phyloP scores from a whole-genome alignment of 1,140 invertebrate genomes.

The Cotesia chilonis region DNA sequence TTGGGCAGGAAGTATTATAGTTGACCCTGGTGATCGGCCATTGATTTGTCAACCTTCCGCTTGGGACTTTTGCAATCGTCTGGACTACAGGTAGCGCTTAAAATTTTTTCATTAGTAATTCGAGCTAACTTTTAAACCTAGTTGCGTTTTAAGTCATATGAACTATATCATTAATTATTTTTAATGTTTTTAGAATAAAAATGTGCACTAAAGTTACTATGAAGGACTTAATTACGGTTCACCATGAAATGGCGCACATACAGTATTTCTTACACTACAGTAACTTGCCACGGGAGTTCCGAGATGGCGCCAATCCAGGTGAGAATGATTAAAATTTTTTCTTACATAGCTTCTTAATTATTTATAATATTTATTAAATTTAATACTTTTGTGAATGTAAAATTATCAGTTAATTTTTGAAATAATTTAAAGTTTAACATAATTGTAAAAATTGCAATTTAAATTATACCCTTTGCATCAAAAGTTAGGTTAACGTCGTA shows the following conservation, averaged over 20 bases:
- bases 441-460: no score
- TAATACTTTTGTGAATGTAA: no score
- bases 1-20: conserved; percentile 80
- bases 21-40: conserved; percentile 77
- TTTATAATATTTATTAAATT: not conserved
- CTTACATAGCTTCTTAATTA: not conserved
- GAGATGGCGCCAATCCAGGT: conserved; percentile 93
- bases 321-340: conserved; percentile 38
- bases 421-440: no score
- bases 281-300: conserved; percentile 83
- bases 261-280: conserved; percentile 90
- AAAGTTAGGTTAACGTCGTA: no score
- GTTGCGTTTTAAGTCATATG: no score
- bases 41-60: conserved; percentile 87
- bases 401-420: no score
- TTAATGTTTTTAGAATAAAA: conserved; percentile 80
- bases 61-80: conserved; percentile 91
- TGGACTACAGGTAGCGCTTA: conserved; percentile 75
- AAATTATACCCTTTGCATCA: no score
- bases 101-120: no score
- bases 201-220: conserved; percentile 92
- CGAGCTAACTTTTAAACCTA: not conserved
- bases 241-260: conserved; percentile 94
- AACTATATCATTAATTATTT: not conserved
- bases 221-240: conserved; percentile 88